phyloP scores from a whole-genome alignment of 2,113 vertebrate genomes.

The Barbus barbus region DNA sequence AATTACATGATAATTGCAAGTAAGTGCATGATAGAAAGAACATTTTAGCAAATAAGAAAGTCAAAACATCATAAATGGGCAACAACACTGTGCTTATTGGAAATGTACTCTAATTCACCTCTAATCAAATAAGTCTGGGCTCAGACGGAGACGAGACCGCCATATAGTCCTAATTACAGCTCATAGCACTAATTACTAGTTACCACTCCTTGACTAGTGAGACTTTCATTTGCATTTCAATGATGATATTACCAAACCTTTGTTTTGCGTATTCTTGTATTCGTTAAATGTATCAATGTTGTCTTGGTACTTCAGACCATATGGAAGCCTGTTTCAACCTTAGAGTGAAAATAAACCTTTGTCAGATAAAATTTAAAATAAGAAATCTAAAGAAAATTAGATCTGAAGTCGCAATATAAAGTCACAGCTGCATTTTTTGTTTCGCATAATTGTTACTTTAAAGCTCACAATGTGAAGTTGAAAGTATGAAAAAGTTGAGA shows the following conservation, averaged over 20 bases:
- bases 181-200: conserved; percentile 12
- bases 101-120: conserved; percentile 10
- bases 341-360: neutral
- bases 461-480: neutral
- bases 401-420: neutral
- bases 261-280: neutral
- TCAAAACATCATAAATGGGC: neutral
- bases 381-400: neutral
- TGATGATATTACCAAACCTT: neutral
- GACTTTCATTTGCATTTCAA: neutral
- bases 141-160: neutral
- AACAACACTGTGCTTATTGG: neutral
- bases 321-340: neutral
- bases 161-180: neutral
- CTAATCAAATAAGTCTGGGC: conserved; percentile 3
- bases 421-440: neutral
- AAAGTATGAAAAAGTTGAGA: neutral
- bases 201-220: neutral
- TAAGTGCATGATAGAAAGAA: conserved; percentile 4
- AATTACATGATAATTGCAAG: conserved; percentile 9
- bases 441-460: neutral
- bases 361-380: neutral
- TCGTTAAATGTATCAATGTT: neutral
- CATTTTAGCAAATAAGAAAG: neutral
- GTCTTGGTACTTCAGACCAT: neutral